phyloP scores from a whole-genome alignment of 2,113 vertebrate genomes.

The Phaethon lepturus region DNA sequence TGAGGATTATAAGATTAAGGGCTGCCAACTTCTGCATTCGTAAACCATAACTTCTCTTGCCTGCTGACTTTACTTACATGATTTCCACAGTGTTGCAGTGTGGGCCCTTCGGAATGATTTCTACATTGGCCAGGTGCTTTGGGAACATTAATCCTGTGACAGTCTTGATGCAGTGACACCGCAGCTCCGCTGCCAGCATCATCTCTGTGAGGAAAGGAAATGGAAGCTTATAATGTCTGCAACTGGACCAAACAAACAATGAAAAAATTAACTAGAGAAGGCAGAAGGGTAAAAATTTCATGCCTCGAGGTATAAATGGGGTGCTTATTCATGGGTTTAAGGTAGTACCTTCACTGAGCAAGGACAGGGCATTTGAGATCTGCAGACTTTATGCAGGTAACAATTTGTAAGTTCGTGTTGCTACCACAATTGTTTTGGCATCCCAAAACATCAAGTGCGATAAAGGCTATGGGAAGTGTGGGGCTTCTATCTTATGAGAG shows the following conservation, averaged over 20 bases:
- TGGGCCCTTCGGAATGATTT: not conserved
- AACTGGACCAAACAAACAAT: not conserved
- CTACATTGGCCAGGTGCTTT: not conserved
- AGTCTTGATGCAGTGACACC: slow-evolving; percentile 4
- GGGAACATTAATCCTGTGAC: not conserved
- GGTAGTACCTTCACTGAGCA: not conserved
- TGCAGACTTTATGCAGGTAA: not conserved
- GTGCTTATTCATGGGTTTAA: not conserved
- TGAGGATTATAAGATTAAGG: not conserved
- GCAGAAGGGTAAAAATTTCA: not conserved
- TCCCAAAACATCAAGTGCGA: not conserved
- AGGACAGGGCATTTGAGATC: not conserved
- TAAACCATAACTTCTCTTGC: not conserved
- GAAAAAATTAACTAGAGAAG: not conserved
- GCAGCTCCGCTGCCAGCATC: not conserved
- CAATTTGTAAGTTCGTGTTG: not conserved
- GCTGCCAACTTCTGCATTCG: not conserved
- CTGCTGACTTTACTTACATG: not conserved
- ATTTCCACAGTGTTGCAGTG: not conserved
- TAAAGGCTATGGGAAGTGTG: not conserved
- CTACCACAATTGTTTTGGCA: not conserved
- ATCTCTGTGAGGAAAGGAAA: not conserved
- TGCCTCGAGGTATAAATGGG: not conserved
- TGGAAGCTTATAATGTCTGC: not conserved
- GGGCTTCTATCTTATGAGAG: not conserved